Evolutionary conservation across 1,140 invertebrate genomes (phyloP).

Genomic region (Cheumatopsyche charites): DNA sequence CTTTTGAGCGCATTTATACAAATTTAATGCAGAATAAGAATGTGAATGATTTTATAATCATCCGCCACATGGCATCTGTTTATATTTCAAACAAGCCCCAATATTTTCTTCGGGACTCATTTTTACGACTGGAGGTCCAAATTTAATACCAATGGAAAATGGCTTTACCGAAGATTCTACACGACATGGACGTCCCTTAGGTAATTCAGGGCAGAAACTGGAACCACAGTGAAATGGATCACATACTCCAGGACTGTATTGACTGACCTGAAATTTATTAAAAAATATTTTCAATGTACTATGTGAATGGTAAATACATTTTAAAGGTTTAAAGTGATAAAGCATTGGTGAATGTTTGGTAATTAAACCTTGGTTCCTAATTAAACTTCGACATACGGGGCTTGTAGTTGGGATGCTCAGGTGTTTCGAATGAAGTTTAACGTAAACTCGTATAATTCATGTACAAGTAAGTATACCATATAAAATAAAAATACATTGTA

Average conservation of each 20-base stretch:
- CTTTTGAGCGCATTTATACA: no score
- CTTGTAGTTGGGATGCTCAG: neutral
- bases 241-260: slow-evolving; percentile 65
- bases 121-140: slow-evolving; percentile 69
- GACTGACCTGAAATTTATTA: slow-evolving; percentile 63
- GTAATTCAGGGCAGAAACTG: slow-evolving; percentile 65
- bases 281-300: slow-evolving; percentile 8
- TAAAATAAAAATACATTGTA: no score
- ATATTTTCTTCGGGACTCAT: slow-evolving; percentile 78
- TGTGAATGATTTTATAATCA: neutral
- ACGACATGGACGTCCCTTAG: slow-evolving; percentile 59
- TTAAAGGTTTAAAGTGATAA: neutral
- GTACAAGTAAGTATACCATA: no score
- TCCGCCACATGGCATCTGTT: slow-evolving; percentile 69
- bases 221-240: slow-evolving; percentile 77
- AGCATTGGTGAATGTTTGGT: neutral
- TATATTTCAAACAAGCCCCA: slow-evolving; percentile 76
- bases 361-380: slow-evolving; percentile 23
- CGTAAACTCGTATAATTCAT: no score
- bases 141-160: slow-evolving; percentile 78
- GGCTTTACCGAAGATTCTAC: slow-evolving; percentile 78
- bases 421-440: neutral
- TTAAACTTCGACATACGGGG: slow-evolving; percentile 3
- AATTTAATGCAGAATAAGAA: no score
- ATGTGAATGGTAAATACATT: no score